Percentiles rank a stretch among this genome's conserved stretches.
Evolutionary conservation across 64 coral and sea anemone genomes (phyloP).

Genomic region (Actinia tenebrosa): DNA sequence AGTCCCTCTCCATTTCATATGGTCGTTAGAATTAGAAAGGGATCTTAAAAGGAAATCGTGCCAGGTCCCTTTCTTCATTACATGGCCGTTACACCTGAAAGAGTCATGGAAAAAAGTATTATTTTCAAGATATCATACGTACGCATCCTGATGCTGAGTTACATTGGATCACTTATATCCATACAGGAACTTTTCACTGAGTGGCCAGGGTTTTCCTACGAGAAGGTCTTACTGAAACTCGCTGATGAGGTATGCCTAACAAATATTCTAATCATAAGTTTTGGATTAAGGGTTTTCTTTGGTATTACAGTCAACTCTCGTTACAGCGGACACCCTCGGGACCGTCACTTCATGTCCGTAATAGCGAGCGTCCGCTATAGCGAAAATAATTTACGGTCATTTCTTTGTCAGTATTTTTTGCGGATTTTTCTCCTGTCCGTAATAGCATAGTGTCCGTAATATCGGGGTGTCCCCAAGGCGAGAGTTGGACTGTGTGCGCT

Average conservation of each 20-base stretch:
- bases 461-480: no score
- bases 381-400: no score
- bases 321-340: background rate
- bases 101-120: background rate
- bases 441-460: no score
- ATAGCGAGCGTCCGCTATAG: no score
- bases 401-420: background rate
- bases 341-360: background rate
- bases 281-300: background rate
- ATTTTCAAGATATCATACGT: background rate
- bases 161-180: background rate
- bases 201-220: conserved; percentile 13
- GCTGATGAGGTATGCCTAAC: background rate
- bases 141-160: background rate
- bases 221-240: background rate
- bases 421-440: no score
- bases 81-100: background rate
- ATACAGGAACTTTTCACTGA: background rate
- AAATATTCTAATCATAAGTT: background rate
- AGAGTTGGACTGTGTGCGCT: no score
- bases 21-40: no score
- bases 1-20: background rate
- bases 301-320: background rate
- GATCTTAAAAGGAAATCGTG: no score
- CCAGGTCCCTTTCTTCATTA: no score